Evolutionary conservation across 2,113 vertebrate genomes (phyloP), one percentile per base, ranked within the genome.

Genomic region (Callospermophilus lateralis): DNA sequence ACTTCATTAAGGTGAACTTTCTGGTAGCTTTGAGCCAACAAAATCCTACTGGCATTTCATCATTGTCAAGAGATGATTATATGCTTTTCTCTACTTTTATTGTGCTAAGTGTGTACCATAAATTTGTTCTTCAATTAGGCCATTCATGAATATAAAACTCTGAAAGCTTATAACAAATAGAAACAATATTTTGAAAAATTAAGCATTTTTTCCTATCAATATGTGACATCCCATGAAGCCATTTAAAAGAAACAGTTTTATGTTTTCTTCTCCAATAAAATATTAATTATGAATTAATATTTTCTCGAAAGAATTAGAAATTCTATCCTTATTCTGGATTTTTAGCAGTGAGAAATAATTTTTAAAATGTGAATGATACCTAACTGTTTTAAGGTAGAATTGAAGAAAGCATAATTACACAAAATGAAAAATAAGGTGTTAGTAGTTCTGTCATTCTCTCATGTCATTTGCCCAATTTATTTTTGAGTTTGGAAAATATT

Each of bases 281-380:
- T 84, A 80, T 89, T 72, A 86, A 42, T 15, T 61, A 78, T 51
- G 20, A 81, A 89, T 83, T 84, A 8, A 79, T 53, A 24, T 48
- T 90, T 67, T 95, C n/a, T 91, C 28, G 78, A 2, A 6, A 42
- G 34, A 4, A 1, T 34, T 85, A 53, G 45, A 84, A 67, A 90
- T 51, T 22, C 20, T 84, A 39, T 78, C 84, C 48, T 55, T 95
- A 53, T 58, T 22, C 92, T 32, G 37, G 39, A 93, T 94, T 92
- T 95, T 93, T 68, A 88, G 80, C 51, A 93, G 26, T 85, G 26
- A 17, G 30, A 67, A 85, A 81, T 77, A 94, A 39, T 22, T 90
- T 89, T 93, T 65, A 16, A 91, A 84, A 89, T 53, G 6, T 88
- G 72, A 88, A 32, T 53, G 30, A 94, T 45, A 45, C 45, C 45